A percentile compares a stretch with the other conserved stretches of the same genome.
phyloP scores from a whole-genome alignment of 2,888 invertebrate genomes.

The Agapetus fuscipes region DNA sequence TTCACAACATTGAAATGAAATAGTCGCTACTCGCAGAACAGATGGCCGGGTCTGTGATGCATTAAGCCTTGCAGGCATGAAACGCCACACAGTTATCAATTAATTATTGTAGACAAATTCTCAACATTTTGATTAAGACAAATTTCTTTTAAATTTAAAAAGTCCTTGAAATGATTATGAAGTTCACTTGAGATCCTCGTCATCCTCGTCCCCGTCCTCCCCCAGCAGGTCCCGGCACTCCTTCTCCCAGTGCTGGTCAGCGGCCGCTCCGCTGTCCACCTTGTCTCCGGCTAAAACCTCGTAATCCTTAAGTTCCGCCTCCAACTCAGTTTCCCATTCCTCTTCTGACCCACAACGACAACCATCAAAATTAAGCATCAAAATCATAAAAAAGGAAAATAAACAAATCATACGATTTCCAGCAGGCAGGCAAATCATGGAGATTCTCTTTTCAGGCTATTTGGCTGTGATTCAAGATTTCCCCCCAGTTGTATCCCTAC shows the following conservation, averaged over 20 bases:
- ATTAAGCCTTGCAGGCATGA: no score
- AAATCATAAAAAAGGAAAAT: background rate
- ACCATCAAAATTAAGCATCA: slow-evolving; percentile 2
- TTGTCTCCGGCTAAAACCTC: slow-evolving; percentile 68
- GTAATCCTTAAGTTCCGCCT: slow-evolving; percentile 90
- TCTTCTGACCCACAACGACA: slow-evolving; percentile 49
- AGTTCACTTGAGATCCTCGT: slow-evolving; percentile 48
- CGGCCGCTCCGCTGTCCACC: slow-evolving; percentile 35
- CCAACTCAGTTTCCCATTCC: slow-evolving; percentile 94
- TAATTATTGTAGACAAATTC: no score
- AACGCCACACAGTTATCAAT: no score
- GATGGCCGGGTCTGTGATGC: no score
- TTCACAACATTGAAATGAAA: no score
- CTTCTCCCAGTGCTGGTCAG: slow-evolving; percentile 55
- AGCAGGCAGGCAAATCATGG: background rate
- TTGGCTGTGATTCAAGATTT: no score
- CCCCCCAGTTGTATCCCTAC: no score
- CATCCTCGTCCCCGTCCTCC: slow-evolving; percentile 45
- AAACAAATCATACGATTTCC: background rate
- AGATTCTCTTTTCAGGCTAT: no score
- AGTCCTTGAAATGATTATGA: background rate
- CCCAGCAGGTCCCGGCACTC: slow-evolving; percentile 61
- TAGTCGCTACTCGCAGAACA: no score
- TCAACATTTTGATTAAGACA: no score
- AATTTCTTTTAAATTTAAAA: background rate